Conservation (phyloP, 2,888 invertebrate species). For the Lasioglossum calceatum region DNA sequence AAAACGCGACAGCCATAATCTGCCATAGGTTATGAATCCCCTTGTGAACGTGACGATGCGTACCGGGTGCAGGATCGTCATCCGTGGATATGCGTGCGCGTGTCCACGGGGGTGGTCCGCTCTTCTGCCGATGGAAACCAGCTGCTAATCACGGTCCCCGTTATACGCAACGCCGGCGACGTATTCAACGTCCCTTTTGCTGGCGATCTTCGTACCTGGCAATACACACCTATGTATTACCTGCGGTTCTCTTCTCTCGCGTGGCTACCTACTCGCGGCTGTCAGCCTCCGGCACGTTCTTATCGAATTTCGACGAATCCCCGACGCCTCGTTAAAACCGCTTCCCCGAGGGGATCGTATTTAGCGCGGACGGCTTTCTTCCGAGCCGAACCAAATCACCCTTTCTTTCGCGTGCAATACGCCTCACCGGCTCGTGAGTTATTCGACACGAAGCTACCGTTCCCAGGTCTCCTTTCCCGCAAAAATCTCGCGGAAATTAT, state of each 20-base stretch:
- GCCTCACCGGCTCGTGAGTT: neutral
- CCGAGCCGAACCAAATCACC: neutral
- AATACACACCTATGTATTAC: constrained; percentile 54
- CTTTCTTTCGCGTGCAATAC: constrained; percentile 5
- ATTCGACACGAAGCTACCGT: constrained; percentile 2
- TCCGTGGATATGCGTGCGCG: constrained; percentile 38
- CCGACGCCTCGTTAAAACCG: constrained; percentile 21
- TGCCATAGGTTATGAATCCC: constrained; percentile 76
- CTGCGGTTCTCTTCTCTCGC: constrained; percentile 23
- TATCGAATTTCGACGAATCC: constrained; percentile 61
- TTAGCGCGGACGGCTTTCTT: neutral
- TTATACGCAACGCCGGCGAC: constrained; percentile 59
- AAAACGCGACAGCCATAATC: constrained; percentile 74
- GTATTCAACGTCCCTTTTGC: constrained; percentile 49
- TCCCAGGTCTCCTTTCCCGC: neutral
- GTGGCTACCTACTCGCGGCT: constrained; percentile 57
- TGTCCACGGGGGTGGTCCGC: constrained; percentile 77
- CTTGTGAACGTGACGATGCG: constrained; percentile 52
- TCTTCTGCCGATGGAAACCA: constrained; percentile 61
- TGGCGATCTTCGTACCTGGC: constrained; percentile 27
- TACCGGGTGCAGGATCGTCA: constrained; percentile 56
- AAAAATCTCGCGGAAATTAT: neutral
- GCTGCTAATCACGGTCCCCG: constrained; percentile 75
- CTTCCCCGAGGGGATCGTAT: constrained; percentile 17
- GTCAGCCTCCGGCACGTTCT: constrained; percentile 43